A percentile compares a stretch with the other conserved stretches of the same genome.
phyloP scores from a whole-genome alignment of 2,888 invertebrate species.

The Volucella inflata region DNA sequence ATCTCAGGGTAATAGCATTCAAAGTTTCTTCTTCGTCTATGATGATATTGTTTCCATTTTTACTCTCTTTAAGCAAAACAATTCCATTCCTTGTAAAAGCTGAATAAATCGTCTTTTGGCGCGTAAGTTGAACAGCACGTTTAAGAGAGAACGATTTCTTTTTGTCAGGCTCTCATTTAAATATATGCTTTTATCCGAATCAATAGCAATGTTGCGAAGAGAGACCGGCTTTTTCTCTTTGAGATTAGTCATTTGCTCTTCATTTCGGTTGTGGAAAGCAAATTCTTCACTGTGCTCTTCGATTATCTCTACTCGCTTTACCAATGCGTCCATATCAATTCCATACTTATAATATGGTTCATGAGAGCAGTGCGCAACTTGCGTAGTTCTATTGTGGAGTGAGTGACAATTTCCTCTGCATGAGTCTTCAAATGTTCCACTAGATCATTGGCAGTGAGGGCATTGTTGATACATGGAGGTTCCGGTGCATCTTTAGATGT shows the following conservation, averaged over 20 bases:
- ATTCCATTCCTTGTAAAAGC: constrained; percentile 8
- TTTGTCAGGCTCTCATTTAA: constrained; percentile 19
- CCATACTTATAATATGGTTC: not conserved
- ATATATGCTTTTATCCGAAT: constrained; percentile 18
- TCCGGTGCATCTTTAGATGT: too few relatives aligned
- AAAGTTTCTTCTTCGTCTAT: constrained; percentile 4
- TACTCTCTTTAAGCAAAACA: constrained; percentile 5
- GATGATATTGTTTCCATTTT: constrained; percentile 4
- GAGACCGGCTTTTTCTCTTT: not conserved
- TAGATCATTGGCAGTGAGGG: constrained; percentile 6
- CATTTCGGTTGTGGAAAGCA: too few relatives aligned
- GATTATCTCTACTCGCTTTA: too few relatives aligned
- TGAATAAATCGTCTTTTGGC: not conserved
- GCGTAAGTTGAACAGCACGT: not conserved
- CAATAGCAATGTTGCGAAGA: not conserved
- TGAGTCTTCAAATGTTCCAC: too few relatives aligned
- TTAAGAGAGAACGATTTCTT: not conserved
- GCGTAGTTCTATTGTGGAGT: not conserved
- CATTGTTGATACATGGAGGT: too few relatives aligned
- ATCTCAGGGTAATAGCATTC: constrained; percentile 13
- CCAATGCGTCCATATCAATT: not conserved
- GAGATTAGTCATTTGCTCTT: too few relatives aligned
- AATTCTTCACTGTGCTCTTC: too few relatives aligned
- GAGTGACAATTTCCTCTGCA: too few relatives aligned
- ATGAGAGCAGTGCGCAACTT: not conserved